Evolutionary conservation across 2,888 invertebrate species (phyloP).

Genomic region (Plagodis dolabraria): DNA sequence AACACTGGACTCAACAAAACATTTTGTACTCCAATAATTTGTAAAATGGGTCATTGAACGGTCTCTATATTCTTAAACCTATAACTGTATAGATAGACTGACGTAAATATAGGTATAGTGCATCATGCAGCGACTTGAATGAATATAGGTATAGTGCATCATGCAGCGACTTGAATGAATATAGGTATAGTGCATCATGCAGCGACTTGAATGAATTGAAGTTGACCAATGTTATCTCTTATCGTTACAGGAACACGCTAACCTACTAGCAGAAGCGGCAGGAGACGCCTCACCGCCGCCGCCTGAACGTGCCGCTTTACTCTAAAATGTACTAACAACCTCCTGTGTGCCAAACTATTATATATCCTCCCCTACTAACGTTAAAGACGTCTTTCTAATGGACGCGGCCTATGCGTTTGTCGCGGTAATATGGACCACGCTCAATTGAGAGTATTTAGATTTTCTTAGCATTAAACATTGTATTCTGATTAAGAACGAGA

Average conservation of each 20-base stretch:
- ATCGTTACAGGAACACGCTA: slow-evolving; percentile 54
- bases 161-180: too few relatives aligned
- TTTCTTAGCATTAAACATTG: not conserved
- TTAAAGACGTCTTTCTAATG: slow-evolving; percentile 1
- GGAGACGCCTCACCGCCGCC: slow-evolving; percentile 43
- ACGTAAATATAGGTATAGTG: too few relatives aligned
- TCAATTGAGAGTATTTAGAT: slow-evolving; percentile 4
- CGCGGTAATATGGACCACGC: slow-evolving; percentile 1
- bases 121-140: too few relatives aligned
- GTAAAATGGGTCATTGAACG: too few relatives aligned
- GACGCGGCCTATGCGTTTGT: not conserved
- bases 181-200: too few relatives aligned
- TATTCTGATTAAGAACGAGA: not conserved
- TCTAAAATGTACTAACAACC: slow-evolving; percentile 41
- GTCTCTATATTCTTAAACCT: too few relatives aligned
- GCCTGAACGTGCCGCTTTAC: slow-evolving; percentile 65
- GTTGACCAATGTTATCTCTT: not conserved
- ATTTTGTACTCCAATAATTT: too few relatives aligned
- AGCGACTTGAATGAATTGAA: not conserved
- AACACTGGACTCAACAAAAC: too few relatives aligned
- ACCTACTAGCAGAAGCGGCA: slow-evolving; percentile 52
- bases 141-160: too few relatives aligned
- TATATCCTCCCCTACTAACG: slow-evolving; percentile 2
- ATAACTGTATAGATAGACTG: too few relatives aligned
- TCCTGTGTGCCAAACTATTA: slow-evolving; percentile 21